Evolutionary conservation across 2,113 vertebrate species (phyloP).

Genomic region (Petaurus breviceps): DNA sequence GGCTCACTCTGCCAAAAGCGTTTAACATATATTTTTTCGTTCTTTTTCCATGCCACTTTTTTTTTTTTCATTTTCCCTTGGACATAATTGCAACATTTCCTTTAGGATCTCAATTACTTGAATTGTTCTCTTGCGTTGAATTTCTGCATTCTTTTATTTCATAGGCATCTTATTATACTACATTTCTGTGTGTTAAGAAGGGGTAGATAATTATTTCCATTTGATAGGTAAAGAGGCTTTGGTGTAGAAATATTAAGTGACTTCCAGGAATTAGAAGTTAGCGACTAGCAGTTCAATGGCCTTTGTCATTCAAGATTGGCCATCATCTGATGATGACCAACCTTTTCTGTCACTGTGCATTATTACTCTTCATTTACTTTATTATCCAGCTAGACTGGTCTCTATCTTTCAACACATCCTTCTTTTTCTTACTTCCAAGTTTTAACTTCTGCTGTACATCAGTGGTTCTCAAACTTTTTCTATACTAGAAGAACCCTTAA

Average conservation of each 20-base stretch:
- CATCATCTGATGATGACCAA: not conserved
- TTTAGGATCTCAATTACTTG: not conserved
- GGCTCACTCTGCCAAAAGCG: not conserved
- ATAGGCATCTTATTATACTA: not conserved
- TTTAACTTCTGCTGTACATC: not conserved
- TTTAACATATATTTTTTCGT: not conserved
- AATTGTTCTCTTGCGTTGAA: conserved; percentile 24
- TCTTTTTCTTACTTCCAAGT: not conserved
- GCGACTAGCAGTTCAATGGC: not conserved
- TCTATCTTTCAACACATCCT: not conserved
- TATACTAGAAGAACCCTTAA: not conserved
- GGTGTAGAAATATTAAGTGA: not conserved
- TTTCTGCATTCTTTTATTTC: not conserved
- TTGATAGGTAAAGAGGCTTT: not conserved
- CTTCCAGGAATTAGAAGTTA: not conserved
- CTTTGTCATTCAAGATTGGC: not conserved
- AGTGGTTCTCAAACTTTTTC: not conserved
- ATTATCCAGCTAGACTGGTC: not conserved
- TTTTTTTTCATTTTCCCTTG: not conserved
- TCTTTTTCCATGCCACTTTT: not conserved
- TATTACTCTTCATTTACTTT: not conserved
- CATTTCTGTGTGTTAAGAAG: not conserved
- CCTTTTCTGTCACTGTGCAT: not conserved
- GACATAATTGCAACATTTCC: not conserved
- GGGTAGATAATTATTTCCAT: not conserved